These are phyloP conservation scores for Hyles vespertilio DNA, from an alignment of 1,140 invertebrate genomes.

Conservation along the genomic window DNA sequence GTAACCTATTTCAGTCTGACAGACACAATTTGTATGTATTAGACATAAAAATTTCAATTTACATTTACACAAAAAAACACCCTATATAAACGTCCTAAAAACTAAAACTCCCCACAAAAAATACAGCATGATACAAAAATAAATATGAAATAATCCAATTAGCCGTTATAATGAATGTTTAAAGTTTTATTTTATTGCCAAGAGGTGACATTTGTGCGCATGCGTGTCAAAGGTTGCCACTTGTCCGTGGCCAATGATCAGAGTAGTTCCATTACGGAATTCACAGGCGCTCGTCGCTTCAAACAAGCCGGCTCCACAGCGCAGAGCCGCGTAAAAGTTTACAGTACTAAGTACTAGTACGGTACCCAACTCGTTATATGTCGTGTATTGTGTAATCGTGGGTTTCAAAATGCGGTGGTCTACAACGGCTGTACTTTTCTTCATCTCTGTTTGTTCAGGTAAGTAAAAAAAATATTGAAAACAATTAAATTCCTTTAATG, in stretches of 20 bases:
- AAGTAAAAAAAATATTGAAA: constrained; percentile 14
- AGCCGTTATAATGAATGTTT: too few species aligned
- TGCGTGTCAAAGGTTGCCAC: constrained; percentile 49
- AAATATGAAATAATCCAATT: too few species aligned
- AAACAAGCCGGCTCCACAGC: constrained; percentile 7
- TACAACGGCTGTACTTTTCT: constrained; percentile 22
- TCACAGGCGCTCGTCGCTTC: constrained; percentile 37
- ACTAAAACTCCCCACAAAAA: too few species aligned
- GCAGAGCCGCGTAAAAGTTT: constrained; percentile 45
- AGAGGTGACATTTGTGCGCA: constrained; percentile 34
- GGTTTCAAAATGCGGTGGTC: constrained; percentile 39
- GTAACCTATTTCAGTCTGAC: too few species aligned
- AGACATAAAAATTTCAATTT: too few species aligned
- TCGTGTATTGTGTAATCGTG: constrained; percentile 25
- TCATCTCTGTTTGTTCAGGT: constrained; percentile 36
- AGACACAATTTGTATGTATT: too few species aligned
- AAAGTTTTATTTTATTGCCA: constrained; percentile 3
- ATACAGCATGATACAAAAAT: too few species aligned
- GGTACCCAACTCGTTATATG: constrained; percentile 14
- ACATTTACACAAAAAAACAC: too few species aligned
- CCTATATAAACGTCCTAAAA: too few species aligned
- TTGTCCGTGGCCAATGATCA: constrained; percentile 31
- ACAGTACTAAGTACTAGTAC: neutral
- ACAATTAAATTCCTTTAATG: too few species aligned
- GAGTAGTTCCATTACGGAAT: constrained; percentile 41